Percentiles rank a stretch among this genome's conserved stretches.
phyloP scores from a whole-genome alignment of 2,888 invertebrate genomes.

The Litoditis marina region DNA sequence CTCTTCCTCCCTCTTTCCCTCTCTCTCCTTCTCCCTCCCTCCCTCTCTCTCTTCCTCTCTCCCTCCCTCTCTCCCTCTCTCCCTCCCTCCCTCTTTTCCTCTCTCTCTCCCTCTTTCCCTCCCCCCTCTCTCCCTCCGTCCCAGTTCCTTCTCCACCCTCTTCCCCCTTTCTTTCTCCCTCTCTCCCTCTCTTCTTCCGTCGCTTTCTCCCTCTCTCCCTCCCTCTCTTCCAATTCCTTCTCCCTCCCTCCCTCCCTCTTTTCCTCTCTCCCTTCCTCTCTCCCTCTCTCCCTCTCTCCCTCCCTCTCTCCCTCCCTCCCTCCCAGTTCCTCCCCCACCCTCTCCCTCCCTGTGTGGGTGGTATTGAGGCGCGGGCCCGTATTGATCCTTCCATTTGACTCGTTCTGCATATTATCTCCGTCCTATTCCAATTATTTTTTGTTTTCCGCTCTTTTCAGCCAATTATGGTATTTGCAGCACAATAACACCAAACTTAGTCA shows the following conservation, averaged over 20 bases:
- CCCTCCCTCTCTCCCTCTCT: slow-evolving; percentile 2
- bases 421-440: too few species aligned
- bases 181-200: too few species aligned
- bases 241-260: not conserved
- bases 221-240: not conserved
- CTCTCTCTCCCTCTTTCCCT: slow-evolving; percentile 6
- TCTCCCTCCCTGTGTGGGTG: slow-evolving; percentile 10
- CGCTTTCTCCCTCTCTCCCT: not conserved
- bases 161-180: not conserved
- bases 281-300: not conserved
- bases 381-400: slow-evolving; percentile 18
- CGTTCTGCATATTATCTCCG: slow-evolving; percentile 17
- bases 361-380: slow-evolving; percentile 12
- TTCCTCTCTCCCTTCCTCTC: not conserved
- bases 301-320: not conserved
- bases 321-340: not conserved
- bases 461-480: too few species aligned
- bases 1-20: not conserved
- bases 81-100: not conserved
- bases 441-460: too few species aligned
- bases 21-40: slow-evolving; percentile 1
- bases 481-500: too few species aligned
- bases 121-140: not conserved
- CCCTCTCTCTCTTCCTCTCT: not conserved
- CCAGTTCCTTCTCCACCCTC: not conserved